A percentile compares a stretch with the other conserved stretches of the same genome.
These are phyloP conservation scores for Drosophila pseudotakahashii DNA, from an alignment of 2,888 invertebrate genomes.

Conservation along the genomic window DNA sequence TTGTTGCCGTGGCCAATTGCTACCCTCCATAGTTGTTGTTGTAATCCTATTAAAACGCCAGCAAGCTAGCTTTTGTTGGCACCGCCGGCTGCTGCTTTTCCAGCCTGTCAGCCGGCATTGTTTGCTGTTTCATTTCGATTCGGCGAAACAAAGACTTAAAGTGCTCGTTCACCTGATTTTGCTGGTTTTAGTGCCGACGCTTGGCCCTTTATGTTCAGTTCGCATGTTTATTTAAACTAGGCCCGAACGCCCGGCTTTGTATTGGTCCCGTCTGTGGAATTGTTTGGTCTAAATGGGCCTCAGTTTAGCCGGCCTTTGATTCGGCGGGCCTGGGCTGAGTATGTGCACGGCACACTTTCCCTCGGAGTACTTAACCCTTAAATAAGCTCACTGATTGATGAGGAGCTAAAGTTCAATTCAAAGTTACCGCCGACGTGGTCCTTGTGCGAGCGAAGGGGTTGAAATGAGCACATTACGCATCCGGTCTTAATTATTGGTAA, in stretches of 20 bases:
- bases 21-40: slow-evolving; percentile 41
- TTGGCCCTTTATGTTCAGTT: slow-evolving; percentile 25
- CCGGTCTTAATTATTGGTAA: not conserved
- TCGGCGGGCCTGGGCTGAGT: slow-evolving; percentile 18
- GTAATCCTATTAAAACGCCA: slow-evolving; percentile 65
- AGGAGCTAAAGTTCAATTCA: slow-evolving; percentile 2
- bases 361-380: slow-evolving; percentile 16
- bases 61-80: slow-evolving; percentile 38
- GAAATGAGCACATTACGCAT: not conserved
- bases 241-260: slow-evolving; percentile 42
- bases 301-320: slow-evolving; percentile 57
- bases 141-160: slow-evolving; percentile 78
- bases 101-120: slow-evolving; percentile 50
- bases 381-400: slow-evolving; percentile 37
- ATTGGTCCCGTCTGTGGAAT: slow-evolving; percentile 23
- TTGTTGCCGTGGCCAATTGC: slow-evolving; percentile 53
- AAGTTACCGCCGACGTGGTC: not conserved
- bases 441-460: not conserved
- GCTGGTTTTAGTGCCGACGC: slow-evolving; percentile 55
- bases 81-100: slow-evolving; percentile 18
- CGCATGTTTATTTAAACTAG: slow-evolving; percentile 72
- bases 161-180: slow-evolving; percentile 79
- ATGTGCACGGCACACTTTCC: slow-evolving; percentile 56
- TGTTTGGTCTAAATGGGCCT: slow-evolving; percentile 66
- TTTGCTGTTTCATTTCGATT: slow-evolving; percentile 76